These are phyloP conservation scores for Netelia inedita DNA, from an alignment of 2,888 invertebrate species.

Conservation along the genomic window DNA sequence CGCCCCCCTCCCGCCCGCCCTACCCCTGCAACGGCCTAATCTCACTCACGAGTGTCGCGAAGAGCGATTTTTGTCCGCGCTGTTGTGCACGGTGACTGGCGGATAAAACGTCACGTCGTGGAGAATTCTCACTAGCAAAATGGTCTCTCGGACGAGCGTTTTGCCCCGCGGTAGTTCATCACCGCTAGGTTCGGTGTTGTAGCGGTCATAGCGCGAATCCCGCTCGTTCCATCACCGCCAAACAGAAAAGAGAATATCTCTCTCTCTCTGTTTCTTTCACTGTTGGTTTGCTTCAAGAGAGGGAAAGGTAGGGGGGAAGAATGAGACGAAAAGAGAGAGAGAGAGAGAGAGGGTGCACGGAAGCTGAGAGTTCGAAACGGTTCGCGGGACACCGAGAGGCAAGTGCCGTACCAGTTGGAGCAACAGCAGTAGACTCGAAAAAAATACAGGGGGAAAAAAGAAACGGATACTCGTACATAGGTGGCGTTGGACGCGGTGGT, in stretches of 20 bases:
- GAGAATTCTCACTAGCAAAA: conserved; percentile 33
- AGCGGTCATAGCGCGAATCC: conserved; percentile 81
- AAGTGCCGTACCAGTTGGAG: conserved; percentile 37
- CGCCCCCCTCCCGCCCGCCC: not conserved
- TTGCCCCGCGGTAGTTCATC: conserved; percentile 75
- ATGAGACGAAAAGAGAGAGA: not conserved
- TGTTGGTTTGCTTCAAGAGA: not conserved
- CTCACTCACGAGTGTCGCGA: not conserved
- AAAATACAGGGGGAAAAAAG: conserved; percentile 12
- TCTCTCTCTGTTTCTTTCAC: not conserved
- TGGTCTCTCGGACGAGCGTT: not conserved
- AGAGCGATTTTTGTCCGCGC: conserved; percentile 35
- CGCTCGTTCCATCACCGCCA: conserved; percentile 80
- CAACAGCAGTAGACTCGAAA: not conserved
- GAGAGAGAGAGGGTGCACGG: not conserved
- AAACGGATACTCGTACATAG: conserved; percentile 1
- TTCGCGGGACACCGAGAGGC: conserved; percentile 40
- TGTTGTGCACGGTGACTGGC: not conserved
- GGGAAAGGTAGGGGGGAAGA: not conserved
- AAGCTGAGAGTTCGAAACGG: conserved; percentile 56
- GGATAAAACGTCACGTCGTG: conserved; percentile 3
- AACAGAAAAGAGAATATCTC: conserved; percentile 37
- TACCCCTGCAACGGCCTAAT: not conserved
- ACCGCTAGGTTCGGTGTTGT: conserved; percentile 79
- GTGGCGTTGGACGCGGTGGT: conserved; percentile 10